Percentiles rank a stretch among this genome's conserved stretches.
Evolutionary conservation across 2,113 vertebrate genomes (phyloP).

Genomic region (Lagopus leucura): DNA sequence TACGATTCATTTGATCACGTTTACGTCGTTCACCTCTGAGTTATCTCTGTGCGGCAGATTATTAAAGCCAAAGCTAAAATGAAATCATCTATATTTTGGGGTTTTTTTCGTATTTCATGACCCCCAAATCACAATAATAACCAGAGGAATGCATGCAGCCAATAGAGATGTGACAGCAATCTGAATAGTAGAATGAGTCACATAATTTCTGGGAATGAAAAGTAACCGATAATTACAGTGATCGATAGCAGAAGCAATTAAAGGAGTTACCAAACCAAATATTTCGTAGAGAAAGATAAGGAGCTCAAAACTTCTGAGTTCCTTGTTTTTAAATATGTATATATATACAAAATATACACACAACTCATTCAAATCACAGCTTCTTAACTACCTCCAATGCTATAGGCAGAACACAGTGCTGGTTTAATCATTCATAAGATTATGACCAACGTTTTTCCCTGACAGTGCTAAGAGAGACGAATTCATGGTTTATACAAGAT

Average conservation of each 20-base stretch:
- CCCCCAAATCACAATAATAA: neutral
- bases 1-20: neutral
- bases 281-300: neutral
- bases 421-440: too few species aligned
- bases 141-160: neutral
- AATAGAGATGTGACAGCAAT: neutral
- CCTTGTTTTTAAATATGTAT: neutral
- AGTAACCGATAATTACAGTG: neutral
- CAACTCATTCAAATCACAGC: neutral
- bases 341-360: neutral
- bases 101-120: neutral
- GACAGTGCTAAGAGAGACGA: neutral
- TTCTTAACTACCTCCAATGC: neutral
- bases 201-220: neutral
- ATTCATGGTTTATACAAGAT: neutral
- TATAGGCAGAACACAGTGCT: fast-evolving
- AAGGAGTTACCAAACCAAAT: neutral
- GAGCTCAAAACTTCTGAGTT: neutral
- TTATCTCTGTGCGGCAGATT: neutral
- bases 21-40: neutral
- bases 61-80: neutral
- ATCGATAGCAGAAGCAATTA: slow-evolving; percentile 12
- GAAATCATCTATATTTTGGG: too few species aligned
- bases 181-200: neutral
- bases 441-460: neutral